These are phyloP conservation scores for Empis stercorea DNA, from an alignment of 2,888 invertebrate species.

Conservation along the genomic window DNA sequence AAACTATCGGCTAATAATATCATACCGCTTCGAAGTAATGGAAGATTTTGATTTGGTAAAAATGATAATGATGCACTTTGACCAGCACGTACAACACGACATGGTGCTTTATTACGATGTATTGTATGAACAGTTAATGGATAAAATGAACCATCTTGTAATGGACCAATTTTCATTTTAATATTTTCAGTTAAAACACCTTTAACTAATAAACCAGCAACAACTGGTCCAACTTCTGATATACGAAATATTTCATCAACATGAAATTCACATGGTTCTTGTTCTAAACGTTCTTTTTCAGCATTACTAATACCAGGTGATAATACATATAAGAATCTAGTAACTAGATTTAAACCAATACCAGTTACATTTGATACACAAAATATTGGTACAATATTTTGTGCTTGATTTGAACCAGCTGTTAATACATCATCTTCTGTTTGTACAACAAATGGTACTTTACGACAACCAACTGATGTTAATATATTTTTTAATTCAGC, in stretches of 20 bases:
- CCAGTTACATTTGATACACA: slow-evolving; percentile 87
- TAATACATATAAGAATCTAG: slow-evolving; percentile 74
- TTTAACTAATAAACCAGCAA: slow-evolving; percentile 71
- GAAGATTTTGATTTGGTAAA: slow-evolving; percentile 35
- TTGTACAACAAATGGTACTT: slow-evolving; percentile 51
- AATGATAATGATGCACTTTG: slow-evolving; percentile 74
- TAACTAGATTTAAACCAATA: slow-evolving; percentile 65
- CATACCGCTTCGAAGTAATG: slow-evolving; percentile 69
- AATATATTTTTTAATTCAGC: slow-evolving; percentile 48
- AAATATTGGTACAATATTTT: slow-evolving; percentile 64
- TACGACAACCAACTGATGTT: slow-evolving; percentile 50
- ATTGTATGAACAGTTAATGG: slow-evolving; percentile 66
- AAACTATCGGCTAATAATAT: slow-evolving; percentile 50
- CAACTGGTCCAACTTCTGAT: slow-evolving; percentile 67
- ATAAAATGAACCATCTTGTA: slow-evolving; percentile 65
- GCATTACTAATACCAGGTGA: slow-evolving; percentile 50
- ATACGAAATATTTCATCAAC: slow-evolving; percentile 89
- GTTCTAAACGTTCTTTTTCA: slow-evolving; percentile 57
- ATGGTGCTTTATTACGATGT: slow-evolving; percentile 85
- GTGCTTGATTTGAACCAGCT: slow-evolving; percentile 50
- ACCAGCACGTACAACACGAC: slow-evolving; percentile 74
- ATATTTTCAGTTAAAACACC: slow-evolving; percentile 82
- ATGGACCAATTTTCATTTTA: slow-evolving; percentile 59
- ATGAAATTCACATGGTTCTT: slow-evolving; percentile 72
- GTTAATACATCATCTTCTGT: slow-evolving; percentile 61